Base-by-base conservation (phyloP, 2,888 invertebrate species). In the Augiades crinisus region DNA sequence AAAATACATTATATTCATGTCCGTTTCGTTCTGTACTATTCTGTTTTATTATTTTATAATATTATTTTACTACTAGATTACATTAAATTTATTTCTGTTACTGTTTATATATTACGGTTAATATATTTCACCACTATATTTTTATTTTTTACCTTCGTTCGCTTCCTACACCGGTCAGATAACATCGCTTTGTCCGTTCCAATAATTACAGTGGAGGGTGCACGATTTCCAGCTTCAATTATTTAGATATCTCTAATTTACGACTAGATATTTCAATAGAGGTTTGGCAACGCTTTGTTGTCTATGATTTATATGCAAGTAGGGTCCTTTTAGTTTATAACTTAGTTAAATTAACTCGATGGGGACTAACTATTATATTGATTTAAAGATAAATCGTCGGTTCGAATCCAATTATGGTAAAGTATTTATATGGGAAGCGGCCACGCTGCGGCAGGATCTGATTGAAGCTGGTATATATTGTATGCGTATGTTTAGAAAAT, bases 241-340 rank as follows among this genome's bases (percentile, higher is more conserved):
- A 40, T 27, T 40, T 24, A 40, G 27, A 40, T 27, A 27, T 27
- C 14, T 3, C 14, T 40, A 40, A 40, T 40, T 40, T 40, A 40
- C 14, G 40, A 40, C 40, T 40, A 40, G 38, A 38, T 24, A 40
- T 40, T 40, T 16, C 40, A 40, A 27, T 27, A 27, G 40, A 27
- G n/a, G 24, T 24, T 5, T 24, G 5, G 16, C 5, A 40, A 27
- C 16, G 27, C 40, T 27, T 27, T 40, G 27, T 40, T 2, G 7
- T 5, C n/a, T 16, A 2, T 27, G 40, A 40, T 40, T 40, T 40
- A 40, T 36, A 8, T 36, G 7, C n/a, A n/a, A 16, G n/a, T 27
- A 14, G 6, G n/a, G 16, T 40, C 40, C 27, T 40, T 40, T 40
- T 38, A 10, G 38, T n/a, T 7, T 21, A 10, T n/a, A 13, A 40